phyloP scores from a whole-genome alignment of 2,797 vertebrate species.

The Sebastes kiyomatsui region DNA sequence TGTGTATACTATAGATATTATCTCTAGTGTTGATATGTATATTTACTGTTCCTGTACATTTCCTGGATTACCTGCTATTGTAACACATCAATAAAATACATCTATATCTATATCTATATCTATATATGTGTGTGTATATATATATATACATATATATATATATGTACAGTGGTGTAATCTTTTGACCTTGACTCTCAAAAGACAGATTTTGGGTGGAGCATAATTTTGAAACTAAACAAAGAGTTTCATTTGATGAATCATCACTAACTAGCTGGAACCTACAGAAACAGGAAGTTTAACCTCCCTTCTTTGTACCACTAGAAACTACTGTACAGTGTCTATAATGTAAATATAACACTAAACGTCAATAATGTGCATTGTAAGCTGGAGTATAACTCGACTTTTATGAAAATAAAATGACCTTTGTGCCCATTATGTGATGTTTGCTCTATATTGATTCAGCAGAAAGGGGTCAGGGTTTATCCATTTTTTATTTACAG shows the following conservation, averaged over 20 bases:
- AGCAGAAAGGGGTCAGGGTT: neutral
- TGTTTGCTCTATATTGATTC: slow-evolving; percentile 1
- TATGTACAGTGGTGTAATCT: neutral
- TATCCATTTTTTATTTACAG: neutral
- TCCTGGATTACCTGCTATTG: too few species aligned
- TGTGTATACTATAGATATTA: too few species aligned
- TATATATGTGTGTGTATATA: too few species aligned
- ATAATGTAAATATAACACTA: neutral
- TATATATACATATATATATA: too few species aligned
- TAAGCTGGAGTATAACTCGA: neutral
- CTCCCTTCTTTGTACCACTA: too few species aligned
- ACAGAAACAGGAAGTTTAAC: neutral
- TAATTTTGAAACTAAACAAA: neutral
- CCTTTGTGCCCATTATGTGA: neutral
- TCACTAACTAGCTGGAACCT: neutral
- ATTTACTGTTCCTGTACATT: too few species aligned
- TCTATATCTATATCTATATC: too few species aligned
- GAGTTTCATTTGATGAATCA: neutral
- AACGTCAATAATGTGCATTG: neutral
- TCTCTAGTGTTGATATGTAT: too few species aligned
- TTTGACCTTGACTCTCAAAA: neutral
- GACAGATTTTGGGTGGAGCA: neutral
- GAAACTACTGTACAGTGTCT: too few species aligned
- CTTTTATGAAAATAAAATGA: neutral
- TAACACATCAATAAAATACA: too few species aligned